Evolutionary conservation across 64 coral and sea anemone genomes (phyloP), one percentile per base, ranked within the genome.

Genomic region (Acropora tenuis): DNA sequence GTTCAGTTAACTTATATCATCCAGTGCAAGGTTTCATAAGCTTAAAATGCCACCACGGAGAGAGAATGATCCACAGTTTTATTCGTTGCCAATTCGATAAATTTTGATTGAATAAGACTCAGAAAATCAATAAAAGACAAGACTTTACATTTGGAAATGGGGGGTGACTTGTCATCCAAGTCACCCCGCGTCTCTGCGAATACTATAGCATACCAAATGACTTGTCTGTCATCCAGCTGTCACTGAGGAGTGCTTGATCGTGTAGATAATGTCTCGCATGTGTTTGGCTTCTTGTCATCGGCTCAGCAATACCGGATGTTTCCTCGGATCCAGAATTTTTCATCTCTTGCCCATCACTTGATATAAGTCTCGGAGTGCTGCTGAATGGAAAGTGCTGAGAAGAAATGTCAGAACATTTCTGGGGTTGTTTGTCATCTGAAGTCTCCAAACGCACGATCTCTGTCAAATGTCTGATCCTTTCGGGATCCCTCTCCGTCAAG

Each of bases 191-290:
- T 30, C 30, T 30, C 30, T 30, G 10, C 6, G 52, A 7, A 55
- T 2, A 55, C 1, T 55, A 4, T 68, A 13, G 5, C 79, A 47
- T 82, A 90, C 89, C 89, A 90, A 90, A 90, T 71, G 89, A 90
- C 40, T 45, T 90, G 47, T 90, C 89, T 46, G 78, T 90, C 89
- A 90, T 82, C 89, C 89, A 90, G 60, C 78, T 90, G 2, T 90
- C 89, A 74, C 78, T 90, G 10, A 90, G 79, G n/a, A 82, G 50
- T 48, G 67, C 66, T 60, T 90, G 89, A 47, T 52, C 67, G 48
- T 68, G 73, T 61, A 82, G 5, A 41, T 66, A 10, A 66, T 40
- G 59, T 30, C 49, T 81, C 80, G 8, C 41, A 15, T 15, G 50
- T 12, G 42, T 16, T 11, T 42, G 50, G 11, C 30, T 4, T 41